phyloP scores from a whole-genome alignment of 2,113 vertebrate genomes.

The Austrofundulus limnaeus region DNA sequence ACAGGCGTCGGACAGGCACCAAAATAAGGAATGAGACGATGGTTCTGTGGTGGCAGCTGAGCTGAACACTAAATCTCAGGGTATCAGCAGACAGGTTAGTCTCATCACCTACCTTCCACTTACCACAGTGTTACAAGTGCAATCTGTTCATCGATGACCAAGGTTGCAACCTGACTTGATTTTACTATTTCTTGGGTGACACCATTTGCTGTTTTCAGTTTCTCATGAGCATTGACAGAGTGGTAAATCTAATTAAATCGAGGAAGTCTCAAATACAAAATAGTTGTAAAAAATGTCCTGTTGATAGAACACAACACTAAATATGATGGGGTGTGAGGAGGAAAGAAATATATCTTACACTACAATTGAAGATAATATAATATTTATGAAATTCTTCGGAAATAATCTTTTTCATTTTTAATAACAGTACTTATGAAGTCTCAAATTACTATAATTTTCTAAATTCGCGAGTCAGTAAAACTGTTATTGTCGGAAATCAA shows the following conservation, averaged over 20 bases:
- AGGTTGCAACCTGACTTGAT: slow-evolving; percentile 82
- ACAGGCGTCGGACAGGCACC: slow-evolving; percentile 46
- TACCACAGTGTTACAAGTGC: slow-evolving; percentile 67
- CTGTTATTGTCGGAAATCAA: background rate
- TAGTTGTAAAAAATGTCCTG: background rate
- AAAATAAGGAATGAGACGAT: slow-evolving; percentile 44
- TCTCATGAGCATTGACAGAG: slow-evolving; percentile 6
- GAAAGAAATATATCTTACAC: slow-evolving; percentile 34
- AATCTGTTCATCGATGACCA: slow-evolving; percentile 77
- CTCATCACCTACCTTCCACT: slow-evolving; percentile 76
- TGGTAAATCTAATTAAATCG: slow-evolving; percentile 17
- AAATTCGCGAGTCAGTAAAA: slow-evolving; percentile 25
- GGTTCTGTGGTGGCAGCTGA: slow-evolving; percentile 20
- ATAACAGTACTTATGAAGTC: background rate
- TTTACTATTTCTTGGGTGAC: slow-evolving; percentile 79
- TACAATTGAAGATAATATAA: slow-evolving; percentile 4
- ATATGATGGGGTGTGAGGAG: slow-evolving; percentile 30
- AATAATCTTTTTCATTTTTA: slow-evolving; percentile 2
- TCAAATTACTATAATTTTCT: slow-evolving; percentile 13
- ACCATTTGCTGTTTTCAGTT: slow-evolving; percentile 71
- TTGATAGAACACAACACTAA: slow-evolving; percentile 48
- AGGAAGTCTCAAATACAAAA: slow-evolving; percentile 8
- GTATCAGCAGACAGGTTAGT: slow-evolving; percentile 60
- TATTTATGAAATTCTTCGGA: slow-evolving; percentile 21
- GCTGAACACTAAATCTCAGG: slow-evolving; percentile 51